Percentiles rank a stretch among this genome's conserved stretches.
Conservation (phyloP, 64 coral and sea anemone genomes). For the Montipora efflorescens region DNA sequence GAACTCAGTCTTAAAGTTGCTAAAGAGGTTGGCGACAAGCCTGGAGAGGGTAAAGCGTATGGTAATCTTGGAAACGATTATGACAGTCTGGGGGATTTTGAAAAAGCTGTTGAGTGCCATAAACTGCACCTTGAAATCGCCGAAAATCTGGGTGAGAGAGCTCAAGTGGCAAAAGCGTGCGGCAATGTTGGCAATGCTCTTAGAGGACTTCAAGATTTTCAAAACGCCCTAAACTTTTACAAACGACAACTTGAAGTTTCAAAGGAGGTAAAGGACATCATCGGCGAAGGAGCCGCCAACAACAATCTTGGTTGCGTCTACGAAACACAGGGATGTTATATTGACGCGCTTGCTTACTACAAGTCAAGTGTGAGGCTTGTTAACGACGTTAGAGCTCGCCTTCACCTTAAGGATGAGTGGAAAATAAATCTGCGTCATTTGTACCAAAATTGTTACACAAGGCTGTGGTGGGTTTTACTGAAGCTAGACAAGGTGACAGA, state of each 20-base stretch:
- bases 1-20: background rate
- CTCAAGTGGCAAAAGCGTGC: background rate
- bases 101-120: slow-evolving; percentile 1
- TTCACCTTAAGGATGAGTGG: background rate
- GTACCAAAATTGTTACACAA: background rate
- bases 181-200: slow-evolving; percentile 13
- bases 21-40: background rate
- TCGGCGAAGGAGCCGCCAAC: background rate
- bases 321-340: background rate
- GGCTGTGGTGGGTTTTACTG: background rate
- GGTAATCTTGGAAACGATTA: slow-evolving; percentile 22
- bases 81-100: background rate
- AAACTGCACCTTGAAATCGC: slow-evolving; percentile 4
- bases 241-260: background rate
- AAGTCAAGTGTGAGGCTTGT: background rate
- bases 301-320: slow-evolving; percentile 12
- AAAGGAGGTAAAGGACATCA: background rate
- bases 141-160: background rate
- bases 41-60: background rate
- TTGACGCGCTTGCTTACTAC: background rate
- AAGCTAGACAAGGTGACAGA: background rate
- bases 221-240: background rate
- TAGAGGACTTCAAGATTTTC: background rate
- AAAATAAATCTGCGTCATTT: background rate
- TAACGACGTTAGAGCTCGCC: background rate